Conservation (phyloP, 2,888 invertebrate genomes). For the Nephrocerus scutellatus region DNA sequence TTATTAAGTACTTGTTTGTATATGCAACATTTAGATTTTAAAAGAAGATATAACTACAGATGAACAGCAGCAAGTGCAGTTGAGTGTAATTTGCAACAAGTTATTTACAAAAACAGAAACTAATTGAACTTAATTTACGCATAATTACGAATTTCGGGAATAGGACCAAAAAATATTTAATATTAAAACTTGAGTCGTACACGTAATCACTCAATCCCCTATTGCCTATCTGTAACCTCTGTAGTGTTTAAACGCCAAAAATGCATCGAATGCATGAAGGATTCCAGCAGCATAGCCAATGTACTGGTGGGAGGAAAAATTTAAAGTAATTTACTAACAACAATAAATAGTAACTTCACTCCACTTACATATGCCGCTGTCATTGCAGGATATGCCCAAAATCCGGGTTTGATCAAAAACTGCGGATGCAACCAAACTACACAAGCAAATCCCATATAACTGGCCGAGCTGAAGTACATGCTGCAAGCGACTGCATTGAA, state of each 20-base stretch:
- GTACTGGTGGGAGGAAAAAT: slow-evolving; percentile 56
- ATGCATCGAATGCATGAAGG: slow-evolving; percentile 72
- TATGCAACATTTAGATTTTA: no score
- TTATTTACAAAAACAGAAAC: no score
- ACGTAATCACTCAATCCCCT: no score
- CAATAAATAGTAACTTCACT: no score
- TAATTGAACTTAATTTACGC: no score
- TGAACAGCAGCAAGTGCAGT: no score
- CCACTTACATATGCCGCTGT: slow-evolving; percentile 78
- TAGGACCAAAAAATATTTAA: no score
- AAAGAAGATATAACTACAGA: no score
- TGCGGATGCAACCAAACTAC: slow-evolving; percentile 69
- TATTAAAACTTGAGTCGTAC: no score
- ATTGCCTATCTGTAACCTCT: slow-evolving; percentile 58
- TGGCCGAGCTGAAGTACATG: slow-evolving; percentile 70
- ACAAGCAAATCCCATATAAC: slow-evolving; percentile 72
- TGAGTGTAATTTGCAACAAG: no score
- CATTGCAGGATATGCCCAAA: slow-evolving; percentile 83
- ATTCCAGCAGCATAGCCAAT: slow-evolving; percentile 69
- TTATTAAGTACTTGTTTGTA: no score
- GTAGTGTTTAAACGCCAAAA: slow-evolving; percentile 64
- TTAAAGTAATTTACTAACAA: neutral
- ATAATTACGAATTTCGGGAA: no score
- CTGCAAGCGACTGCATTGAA: slow-evolving; percentile 72
- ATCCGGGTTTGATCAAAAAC: slow-evolving; percentile 64